These are phyloP conservation scores for Bubalus kerabau DNA, from an alignment of 2,113 vertebrate genomes.

Conservation along the genomic window DNA sequence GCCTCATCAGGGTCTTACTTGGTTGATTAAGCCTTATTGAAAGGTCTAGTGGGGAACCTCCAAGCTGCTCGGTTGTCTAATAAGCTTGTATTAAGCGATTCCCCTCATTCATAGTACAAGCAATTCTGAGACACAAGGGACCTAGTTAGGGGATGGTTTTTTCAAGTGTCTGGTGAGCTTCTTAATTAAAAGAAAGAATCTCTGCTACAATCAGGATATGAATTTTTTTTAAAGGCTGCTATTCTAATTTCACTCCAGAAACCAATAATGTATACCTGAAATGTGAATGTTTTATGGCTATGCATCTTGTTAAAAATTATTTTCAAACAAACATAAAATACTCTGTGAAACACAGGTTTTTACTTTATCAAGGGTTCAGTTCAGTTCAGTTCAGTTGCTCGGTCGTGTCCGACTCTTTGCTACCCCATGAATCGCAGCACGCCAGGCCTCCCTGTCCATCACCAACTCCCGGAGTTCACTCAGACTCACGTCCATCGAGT, in stretches of 20 bases:
- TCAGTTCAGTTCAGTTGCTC: too few relatives aligned
- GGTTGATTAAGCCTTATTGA: constrained; percentile 61
- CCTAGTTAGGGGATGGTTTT: constrained; percentile 48
- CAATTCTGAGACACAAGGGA: constrained; percentile 55
- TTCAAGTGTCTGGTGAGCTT: constrained; percentile 53
- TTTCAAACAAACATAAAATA: constrained; percentile 12
- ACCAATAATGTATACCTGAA: background rate
- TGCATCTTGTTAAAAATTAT: background rate
- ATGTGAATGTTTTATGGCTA: background rate
- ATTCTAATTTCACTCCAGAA: background rate
- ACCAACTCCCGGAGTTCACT: too few relatives aligned
- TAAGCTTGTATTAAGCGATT: constrained; percentile 64
- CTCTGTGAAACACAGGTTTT: background rate
- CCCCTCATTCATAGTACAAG: constrained; percentile 20
- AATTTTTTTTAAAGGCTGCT: constrained; percentile 15
- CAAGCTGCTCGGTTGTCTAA: constrained; percentile 54
- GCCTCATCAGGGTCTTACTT: constrained; percentile 60
- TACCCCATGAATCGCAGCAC: too few relatives aligned
- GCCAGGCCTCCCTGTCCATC: too few relatives aligned
- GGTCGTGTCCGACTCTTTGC: too few relatives aligned
- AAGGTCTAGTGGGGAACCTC: constrained; percentile 60
- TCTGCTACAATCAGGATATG: constrained; percentile 30
- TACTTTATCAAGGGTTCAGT: background rate
- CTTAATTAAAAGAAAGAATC: constrained; percentile 67
- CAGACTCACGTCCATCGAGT: too few relatives aligned